These are phyloP conservation scores for Luperina nickerlii DNA, from an alignment of 2,888 invertebrate species.

Conservation along the genomic window DNA sequence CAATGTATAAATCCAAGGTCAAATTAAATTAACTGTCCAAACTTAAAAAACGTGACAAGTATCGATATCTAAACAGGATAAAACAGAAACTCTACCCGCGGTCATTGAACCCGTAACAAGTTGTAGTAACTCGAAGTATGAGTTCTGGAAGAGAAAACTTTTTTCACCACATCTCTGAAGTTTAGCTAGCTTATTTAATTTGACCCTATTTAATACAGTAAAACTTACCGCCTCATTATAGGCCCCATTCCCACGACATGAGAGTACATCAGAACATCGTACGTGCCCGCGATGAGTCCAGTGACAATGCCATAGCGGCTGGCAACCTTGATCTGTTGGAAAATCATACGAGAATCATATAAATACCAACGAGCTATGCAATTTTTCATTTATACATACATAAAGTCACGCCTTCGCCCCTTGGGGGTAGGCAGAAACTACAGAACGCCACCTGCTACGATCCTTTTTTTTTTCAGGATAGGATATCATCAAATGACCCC, in stretches of 20 bases:
- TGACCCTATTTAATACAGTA: not conserved
- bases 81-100: not conserved
- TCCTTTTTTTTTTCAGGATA: no score
- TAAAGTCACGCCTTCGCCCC: no score
- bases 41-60: not conserved
- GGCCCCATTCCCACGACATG: slow-evolving; percentile 74
- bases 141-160: not conserved
- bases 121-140: not conserved
- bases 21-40: not conserved
- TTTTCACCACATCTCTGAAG: not conserved
- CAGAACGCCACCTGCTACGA: not conserved
- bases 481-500: no score
- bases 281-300: slow-evolving; percentile 75
- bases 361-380: not conserved
- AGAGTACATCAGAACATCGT: slow-evolving; percentile 81
- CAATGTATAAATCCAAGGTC: not conserved
- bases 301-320: slow-evolving; percentile 77
- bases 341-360: slow-evolving; percentile 10
- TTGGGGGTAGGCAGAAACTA: no score
- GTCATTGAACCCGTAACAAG: not conserved
- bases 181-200: not conserved
- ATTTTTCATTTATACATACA: not conserved
- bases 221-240: slow-evolving; percentile 72
- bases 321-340: slow-evolving; percentile 74
- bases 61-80: not conserved